A percentile compares a stretch with the other conserved stretches of the same genome.
phyloP scores from a whole-genome alignment of 2,888 invertebrate species.

The Acanthosepion lycidas region DNA sequence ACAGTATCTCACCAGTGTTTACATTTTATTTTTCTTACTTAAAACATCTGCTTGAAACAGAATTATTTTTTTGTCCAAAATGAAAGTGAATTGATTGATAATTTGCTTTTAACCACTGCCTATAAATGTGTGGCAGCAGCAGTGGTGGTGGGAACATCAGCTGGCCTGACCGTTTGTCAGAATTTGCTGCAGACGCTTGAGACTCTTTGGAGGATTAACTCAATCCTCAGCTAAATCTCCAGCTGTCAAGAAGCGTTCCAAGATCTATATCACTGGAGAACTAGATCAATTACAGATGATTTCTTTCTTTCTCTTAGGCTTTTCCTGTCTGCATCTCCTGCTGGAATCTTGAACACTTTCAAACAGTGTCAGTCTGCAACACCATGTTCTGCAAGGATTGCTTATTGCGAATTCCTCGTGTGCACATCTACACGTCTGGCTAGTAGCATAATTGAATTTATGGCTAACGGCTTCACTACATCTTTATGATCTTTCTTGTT shows the following conservation, averaged over 20 bases:
- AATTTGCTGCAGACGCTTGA: not conserved
- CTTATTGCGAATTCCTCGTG: not conserved
- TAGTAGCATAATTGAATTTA: not conserved
- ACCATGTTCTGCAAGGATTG: not conserved
- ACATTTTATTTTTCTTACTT: not conserved
- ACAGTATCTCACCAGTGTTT: not conserved
- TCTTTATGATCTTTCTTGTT: not conserved
- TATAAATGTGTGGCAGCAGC: not conserved
- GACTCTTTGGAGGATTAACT: conserved; percentile 14
- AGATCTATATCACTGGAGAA: conserved; percentile 18
- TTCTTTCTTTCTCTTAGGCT: not conserved
- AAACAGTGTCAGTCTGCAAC: not conserved
- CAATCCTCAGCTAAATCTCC: not conserved
- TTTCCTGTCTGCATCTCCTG: not conserved
- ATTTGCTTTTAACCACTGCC: conserved; percentile 18
- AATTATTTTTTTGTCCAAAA: not conserved
- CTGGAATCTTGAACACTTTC: not conserved
- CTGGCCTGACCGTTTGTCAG: not conserved
- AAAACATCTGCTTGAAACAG: not conserved
- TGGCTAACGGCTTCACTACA: not conserved
- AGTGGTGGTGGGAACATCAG: not conserved
- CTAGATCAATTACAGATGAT: conserved; percentile 33
- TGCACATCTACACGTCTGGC: not conserved
- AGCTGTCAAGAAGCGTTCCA: not conserved
- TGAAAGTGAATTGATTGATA: not conserved